Evolutionary conservation across 2,113 vertebrate species (phyloP), one percentile per base, ranked within the genome.

Genomic region (Aegithalos caudatus): DNA sequence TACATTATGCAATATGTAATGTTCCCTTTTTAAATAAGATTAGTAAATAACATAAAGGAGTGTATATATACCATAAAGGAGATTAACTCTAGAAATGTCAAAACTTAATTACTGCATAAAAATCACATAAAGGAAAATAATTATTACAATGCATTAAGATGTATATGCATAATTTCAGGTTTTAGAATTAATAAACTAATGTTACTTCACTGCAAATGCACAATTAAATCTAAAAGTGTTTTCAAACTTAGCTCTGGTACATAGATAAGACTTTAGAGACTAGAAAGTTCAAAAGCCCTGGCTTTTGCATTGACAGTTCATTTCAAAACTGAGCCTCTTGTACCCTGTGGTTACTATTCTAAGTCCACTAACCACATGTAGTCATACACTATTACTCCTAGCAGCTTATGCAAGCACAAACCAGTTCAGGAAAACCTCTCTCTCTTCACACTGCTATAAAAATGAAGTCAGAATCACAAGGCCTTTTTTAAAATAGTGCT

Each of bases 1-100:
- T 97, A 98, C 95, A 98, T 91, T 98, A 98, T 97, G 97, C 98
- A 98, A 96, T 95, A 97, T 91, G 97, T 98, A 97, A 98, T 97
- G 97, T 98, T 98, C 98, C 97, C 98, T 96, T 97, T 98, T 97
- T 94, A 98, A 96, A 98, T 94, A 98, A 94, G 89, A 97, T 97
- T 90, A 98, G 94, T 97, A 95, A 97, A 96, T 89, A 96, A 97
- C 97, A 98, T 86, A 94, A 96, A 96, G 96, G 97, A 96, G 95
- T 85, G 96, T 94, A 94, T 91, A 96, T 70, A 85, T 86, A 83
- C 53, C 37, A 95, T 60, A 97, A 77, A 96, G 92, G 82, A 96
- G 86, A 96, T 96, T 94, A 97, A 95, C 57, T 96, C 73, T 96
- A 96, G 95, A 97, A 94, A 97, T 64, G 86, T 95, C 5, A 66